Evolutionary conservation across 2,888 invertebrate genomes (phyloP).

Genomic region (Esperia sulphurella): DNA sequence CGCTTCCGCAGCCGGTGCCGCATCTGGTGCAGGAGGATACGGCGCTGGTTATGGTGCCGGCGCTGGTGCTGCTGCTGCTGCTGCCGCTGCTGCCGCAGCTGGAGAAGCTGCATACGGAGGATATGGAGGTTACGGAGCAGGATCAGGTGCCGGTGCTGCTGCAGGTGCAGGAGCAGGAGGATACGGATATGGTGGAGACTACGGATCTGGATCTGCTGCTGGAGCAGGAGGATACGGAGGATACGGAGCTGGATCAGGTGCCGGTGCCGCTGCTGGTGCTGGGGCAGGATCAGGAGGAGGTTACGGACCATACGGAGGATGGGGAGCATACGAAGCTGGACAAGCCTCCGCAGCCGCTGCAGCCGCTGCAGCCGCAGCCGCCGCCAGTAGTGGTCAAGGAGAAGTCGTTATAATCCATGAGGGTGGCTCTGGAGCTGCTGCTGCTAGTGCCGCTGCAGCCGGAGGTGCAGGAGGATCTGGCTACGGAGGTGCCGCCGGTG

Average conservation of each 20-base stretch:
- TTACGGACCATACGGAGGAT: conserved; percentile 8
- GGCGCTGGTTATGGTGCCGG: conserved; percentile 9
- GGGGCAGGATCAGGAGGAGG: conserved; percentile 4
- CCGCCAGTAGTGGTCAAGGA: conserved; percentile 1
- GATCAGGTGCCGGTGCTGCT: not conserved
- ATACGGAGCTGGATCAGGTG: no score
- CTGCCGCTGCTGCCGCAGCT: no score
- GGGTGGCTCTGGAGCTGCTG: not conserved
- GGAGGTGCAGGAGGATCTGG: conserved; percentile 1
- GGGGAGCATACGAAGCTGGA: conserved; percentile 2
- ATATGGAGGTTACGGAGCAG: conserved; percentile 2
- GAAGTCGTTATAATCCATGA: not conserved
- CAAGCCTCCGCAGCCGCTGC: conserved; percentile 3
- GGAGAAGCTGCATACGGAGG: no score
- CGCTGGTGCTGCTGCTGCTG: not conserved
- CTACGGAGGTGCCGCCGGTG: not conserved
- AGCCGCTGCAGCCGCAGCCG: conserved; percentile 6
- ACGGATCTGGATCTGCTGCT: conserved; percentile 4
- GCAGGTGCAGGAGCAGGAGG: not conserved
- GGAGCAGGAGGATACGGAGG: conserved; percentile 4
- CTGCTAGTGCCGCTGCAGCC: conserved; percentile 12
- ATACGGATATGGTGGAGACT: conserved; percentile 7
- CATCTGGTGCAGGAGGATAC: no score
- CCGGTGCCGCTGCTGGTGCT: no score
- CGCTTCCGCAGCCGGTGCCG: no score